Evolutionary conservation across 2,797 vertebrate species (phyloP).

Genomic region (Falco naumanni): DNA sequence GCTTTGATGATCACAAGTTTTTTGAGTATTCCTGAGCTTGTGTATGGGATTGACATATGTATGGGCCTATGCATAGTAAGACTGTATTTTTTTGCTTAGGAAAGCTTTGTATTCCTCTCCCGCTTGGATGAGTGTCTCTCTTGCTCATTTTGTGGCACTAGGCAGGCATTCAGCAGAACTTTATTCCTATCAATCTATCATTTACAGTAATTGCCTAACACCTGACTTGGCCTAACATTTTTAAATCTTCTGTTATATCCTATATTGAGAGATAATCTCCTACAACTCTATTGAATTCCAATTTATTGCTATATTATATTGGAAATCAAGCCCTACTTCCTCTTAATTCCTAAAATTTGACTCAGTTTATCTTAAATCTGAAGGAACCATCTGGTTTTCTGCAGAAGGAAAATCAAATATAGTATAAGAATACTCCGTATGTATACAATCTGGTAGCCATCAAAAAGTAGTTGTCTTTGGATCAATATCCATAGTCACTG

Average conservation of each 20-base stretch:
- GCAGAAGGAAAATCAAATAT: neutral
- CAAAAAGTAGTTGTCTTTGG: neutral
- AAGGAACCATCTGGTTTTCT: neutral
- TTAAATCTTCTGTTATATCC: neutral
- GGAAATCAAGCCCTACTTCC: neutral
- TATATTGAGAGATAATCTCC: neutral
- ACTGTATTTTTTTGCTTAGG: accelerated
- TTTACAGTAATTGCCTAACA: neutral
- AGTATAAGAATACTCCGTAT: neutral
- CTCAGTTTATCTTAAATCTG: neutral
- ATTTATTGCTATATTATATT: neutral
- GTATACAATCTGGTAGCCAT: neutral
- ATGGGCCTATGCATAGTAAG: neutral
- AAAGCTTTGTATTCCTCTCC: neutral
- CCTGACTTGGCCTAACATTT: neutral
- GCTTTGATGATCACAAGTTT: neutral
- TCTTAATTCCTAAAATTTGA: neutral
- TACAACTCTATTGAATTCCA: neutral
- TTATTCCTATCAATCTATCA: neutral
- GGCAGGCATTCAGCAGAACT: neutral
- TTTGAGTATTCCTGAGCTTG: neutral
- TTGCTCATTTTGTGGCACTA: neutral
- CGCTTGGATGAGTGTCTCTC: neutral
- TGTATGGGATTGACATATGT: neutral
- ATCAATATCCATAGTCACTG: neutral